phyloP scores from a whole-genome alignment of 2,113 vertebrate species.

The Archilochus colubris region DNA sequence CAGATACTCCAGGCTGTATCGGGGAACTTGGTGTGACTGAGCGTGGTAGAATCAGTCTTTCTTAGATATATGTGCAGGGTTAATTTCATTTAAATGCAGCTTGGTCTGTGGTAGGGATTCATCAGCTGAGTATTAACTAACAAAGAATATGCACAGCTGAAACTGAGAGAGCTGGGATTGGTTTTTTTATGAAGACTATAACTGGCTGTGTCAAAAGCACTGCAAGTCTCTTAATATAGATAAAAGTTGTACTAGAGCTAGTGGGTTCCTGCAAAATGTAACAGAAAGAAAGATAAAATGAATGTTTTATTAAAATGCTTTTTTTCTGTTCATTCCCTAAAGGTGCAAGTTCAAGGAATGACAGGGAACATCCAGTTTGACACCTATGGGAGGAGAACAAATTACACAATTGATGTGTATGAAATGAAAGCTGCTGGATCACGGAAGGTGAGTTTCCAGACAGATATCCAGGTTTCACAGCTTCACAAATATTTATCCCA shows the following conservation, averaged over 20 bases:
- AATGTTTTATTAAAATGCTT: conserved; percentile 2
- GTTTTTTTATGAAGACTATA: neutral
- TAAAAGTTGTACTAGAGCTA: neutral
- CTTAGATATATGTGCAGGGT: neutral
- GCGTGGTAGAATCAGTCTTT: neutral
- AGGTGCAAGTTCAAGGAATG: conserved; percentile 99
- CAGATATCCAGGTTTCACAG: neutral
- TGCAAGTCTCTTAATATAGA: neutral
- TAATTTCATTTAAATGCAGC: conserved; percentile 23
- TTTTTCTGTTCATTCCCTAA: conserved; percentile 43
- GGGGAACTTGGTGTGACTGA: neutral
- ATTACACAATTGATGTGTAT: conserved; percentile 97
- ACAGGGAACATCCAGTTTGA: conserved; percentile 99
- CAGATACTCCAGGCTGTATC: neutral
- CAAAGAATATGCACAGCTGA: neutral
- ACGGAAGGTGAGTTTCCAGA: conserved; percentile 86
- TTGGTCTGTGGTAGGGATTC: neutral
- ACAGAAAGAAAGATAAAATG: neutral
- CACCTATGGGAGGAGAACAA: conserved; percentile 96
- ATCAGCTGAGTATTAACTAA: neutral
- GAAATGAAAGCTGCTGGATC: conserved; percentile 94
- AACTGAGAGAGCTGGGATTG: neutral
- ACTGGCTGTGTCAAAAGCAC: neutral
- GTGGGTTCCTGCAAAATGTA: neutral
- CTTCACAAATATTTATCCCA: neutral